Percentiles rank a stretch among this genome's conserved stretches.
phyloP scores from a whole-genome alignment of 2,797 vertebrate species.

The Melanotaenia maccullochi region DNA sequence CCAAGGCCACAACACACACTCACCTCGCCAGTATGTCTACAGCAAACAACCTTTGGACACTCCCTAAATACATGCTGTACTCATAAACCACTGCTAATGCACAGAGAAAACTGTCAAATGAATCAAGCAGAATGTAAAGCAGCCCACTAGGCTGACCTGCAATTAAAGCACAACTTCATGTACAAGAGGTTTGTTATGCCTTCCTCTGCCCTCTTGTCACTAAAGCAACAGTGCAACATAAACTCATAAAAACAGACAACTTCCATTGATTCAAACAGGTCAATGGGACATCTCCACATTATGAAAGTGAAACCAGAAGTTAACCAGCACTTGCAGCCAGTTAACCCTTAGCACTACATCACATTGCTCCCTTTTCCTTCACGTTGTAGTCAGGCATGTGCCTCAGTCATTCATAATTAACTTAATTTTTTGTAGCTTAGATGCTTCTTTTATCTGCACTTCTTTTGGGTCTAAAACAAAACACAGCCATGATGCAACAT shows the following conservation, averaged over 20 bases:
- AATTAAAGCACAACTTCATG: not conserved
- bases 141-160: not conserved
- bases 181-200: not conserved
- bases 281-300: not conserved
- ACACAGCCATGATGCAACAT: conserved; percentile 57
- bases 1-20: conserved; percentile 36
- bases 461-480: conserved; percentile 26
- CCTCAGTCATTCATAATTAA: not conserved
- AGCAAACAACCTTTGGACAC: conserved; percentile 65
- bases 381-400: not conserved
- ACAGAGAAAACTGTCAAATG: not conserved
- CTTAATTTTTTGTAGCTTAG: not conserved
- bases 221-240: not conserved
- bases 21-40: conserved; percentile 34
- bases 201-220: not conserved
- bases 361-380: not conserved
- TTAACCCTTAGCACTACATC: not conserved
- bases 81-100: not conserved
- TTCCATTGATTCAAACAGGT: not conserved
- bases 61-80: conserved; percentile 5
- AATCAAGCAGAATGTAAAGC: not conserved
- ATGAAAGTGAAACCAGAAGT: not conserved
- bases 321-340: not conserved
- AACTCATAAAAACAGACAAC: not conserved
- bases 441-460: conserved; percentile 19